phyloP scores from a whole-genome alignment of 2,888 invertebrate species.

The Nymphalis c-album region DNA sequence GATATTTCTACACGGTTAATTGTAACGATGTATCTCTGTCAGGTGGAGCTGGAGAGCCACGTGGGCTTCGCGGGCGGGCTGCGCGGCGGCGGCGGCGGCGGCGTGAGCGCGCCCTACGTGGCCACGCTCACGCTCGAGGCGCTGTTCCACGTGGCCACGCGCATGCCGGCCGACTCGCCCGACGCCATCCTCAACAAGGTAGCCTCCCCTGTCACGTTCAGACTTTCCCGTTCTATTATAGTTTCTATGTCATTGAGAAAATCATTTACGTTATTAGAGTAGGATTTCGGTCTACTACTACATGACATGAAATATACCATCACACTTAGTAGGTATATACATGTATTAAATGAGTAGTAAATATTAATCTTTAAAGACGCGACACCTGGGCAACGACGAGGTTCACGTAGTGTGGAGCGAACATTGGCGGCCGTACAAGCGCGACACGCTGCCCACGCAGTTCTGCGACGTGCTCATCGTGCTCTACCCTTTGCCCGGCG shows the following conservation, averaged over 20 bases:
- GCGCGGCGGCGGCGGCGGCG: constrained; percentile 93
- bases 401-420: constrained; percentile 99
- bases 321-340: no score
- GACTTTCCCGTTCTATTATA: no score
- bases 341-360: no score
- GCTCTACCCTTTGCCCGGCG: constrained; percentile 95
- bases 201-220: constrained; percentile 8
- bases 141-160: constrained; percentile 98
- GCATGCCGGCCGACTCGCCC: constrained; percentile 95
- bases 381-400: constrained; percentile 98
- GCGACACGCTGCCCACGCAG: constrained; percentile 98
- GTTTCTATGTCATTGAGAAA: no score
- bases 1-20: no score
- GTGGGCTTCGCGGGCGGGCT: constrained; percentile 97
- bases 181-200: constrained; percentile 94
- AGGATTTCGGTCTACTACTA: no score
- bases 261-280: no score
- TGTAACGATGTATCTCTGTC: background rate
- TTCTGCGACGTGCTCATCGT: constrained; percentile 99
- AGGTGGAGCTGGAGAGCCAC: constrained; percentile 95
- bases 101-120: constrained; percentile 96
- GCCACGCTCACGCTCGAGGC: constrained; percentile 96
- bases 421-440: constrained; percentile 95
- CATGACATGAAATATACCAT: background rate
- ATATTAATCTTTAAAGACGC: constrained; percentile 77